These are phyloP conservation scores for Drosophila nigricruria DNA, from an alignment of 2,888 invertebrate genomes.

Conservation along the genomic window DNA sequence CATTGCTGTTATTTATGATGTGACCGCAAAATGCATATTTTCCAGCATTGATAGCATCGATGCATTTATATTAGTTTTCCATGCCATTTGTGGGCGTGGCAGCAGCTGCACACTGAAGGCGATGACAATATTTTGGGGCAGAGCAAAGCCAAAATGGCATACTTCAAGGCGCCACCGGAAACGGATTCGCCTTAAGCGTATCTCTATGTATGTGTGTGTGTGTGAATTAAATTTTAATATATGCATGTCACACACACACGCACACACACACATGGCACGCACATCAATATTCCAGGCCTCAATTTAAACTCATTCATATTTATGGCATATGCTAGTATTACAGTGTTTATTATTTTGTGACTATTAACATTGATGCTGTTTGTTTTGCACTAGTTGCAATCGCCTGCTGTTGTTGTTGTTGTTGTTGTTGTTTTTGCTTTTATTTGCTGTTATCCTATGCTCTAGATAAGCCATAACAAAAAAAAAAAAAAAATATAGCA, in stretches of 20 bases:
- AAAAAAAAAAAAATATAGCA: conserved; percentile 20
- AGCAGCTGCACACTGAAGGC: conserved; percentile 2
- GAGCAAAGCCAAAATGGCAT: conserved; percentile 31
- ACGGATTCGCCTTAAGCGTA: conserved; percentile 9
- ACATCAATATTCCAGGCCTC: conserved; percentile 43
- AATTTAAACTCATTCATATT: conserved; percentile 54
- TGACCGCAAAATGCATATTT: conserved; percentile 64
- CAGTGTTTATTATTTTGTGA: conserved; percentile 40
- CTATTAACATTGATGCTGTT: conserved; percentile 11
- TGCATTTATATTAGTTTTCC: conserved; percentile 32
- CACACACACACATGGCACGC: conserved; percentile 4
- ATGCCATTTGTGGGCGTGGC: conserved; percentile 28
- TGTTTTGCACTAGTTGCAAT: conserved; percentile 8
- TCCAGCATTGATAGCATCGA: conserved; percentile 57
- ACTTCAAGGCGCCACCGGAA: conserved; percentile 47
- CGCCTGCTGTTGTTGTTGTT: conserved; percentile 4
- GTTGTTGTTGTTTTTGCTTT: conserved; percentile 1
- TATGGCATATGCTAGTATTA: conserved; percentile 38
- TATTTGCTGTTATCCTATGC: conserved; percentile 3
- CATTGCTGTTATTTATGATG: conserved; percentile 70
- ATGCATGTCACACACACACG: conserved; percentile 20
- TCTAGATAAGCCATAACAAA: conserved; percentile 15
- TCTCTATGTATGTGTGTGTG: background rate
- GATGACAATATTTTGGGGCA: conserved; percentile 25
- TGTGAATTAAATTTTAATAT: conserved; percentile 26